A percentile compares a stretch with the other conserved stretches of the same genome.
Conservation (phyloP, 2,888 invertebrate species). For the Schrankia costaestrigalis region DNA sequence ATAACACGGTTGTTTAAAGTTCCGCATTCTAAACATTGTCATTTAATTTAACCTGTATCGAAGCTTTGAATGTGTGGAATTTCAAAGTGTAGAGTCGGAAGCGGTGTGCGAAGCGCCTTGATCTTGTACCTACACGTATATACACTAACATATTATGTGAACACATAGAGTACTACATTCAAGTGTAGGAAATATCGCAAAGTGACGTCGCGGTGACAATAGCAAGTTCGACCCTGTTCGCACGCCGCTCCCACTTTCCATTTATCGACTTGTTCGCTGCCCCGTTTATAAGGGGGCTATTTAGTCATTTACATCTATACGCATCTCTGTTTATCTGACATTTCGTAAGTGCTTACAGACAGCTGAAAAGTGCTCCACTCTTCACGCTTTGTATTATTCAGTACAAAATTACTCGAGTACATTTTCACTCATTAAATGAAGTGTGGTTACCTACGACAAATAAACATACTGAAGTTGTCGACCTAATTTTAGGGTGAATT, state of each 20-base stretch:
- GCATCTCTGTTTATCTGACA: constrained; percentile 17
- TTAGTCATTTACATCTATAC: constrained; percentile 48
- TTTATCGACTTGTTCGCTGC: constrained; percentile 64
- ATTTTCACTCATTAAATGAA: too few relatives aligned
- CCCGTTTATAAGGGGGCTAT: constrained; percentile 53
- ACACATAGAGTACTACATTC: constrained; percentile 17
- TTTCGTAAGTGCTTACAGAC: constrained; percentile 17
- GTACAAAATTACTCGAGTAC: too few relatives aligned
- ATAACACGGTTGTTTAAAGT: constrained; percentile 15
- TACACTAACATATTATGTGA: constrained; percentile 25
- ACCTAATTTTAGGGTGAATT: too few relatives aligned
- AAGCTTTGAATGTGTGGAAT: constrained; percentile 46
- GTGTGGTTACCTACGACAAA: too few relatives aligned
- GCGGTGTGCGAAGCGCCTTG: constrained; percentile 62
- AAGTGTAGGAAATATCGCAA: constrained; percentile 54
- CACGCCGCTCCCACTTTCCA: constrained; percentile 69
- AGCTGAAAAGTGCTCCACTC: constrained; percentile 13
- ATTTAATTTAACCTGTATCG: constrained; percentile 37
- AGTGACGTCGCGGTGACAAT: constrained; percentile 65
- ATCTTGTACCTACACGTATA: constrained; percentile 55
- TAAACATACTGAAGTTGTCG: too few relatives aligned
- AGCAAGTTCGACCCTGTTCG: constrained; percentile 70
- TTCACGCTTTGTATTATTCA: constrained; percentile 17
- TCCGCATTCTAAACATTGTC: constrained; percentile 34
- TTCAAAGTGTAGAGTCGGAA: constrained; percentile 65